Evolutionary conservation across 2,888 invertebrate species (phyloP).

Genomic region (Saturnia pavonia): DNA sequence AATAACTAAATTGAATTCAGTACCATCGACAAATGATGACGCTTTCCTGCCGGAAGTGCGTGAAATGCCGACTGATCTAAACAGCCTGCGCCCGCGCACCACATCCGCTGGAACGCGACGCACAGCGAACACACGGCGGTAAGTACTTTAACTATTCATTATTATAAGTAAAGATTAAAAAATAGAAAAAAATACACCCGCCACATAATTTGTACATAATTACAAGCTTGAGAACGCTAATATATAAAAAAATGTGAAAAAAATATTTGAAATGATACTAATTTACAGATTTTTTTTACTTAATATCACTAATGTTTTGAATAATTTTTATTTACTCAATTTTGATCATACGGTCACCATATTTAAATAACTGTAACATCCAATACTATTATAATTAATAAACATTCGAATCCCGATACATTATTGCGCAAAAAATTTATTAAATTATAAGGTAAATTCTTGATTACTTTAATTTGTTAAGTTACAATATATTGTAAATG

Average conservation of each 20-base stretch:
- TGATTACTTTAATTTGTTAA: background rate
- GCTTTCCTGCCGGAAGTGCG: slow-evolving; percentile 72
- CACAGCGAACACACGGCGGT: slow-evolving; percentile 75
- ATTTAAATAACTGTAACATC: too few relatives aligned
- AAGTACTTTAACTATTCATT: slow-evolving; percentile 28
- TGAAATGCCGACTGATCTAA: slow-evolving; percentile 59
- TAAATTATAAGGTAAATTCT: background rate
- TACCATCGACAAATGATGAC: slow-evolving; percentile 67
- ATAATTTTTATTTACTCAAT: too few relatives aligned
- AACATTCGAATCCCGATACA: too few relatives aligned
- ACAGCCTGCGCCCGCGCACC: slow-evolving; percentile 65
- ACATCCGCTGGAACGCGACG: slow-evolving; percentile 72
- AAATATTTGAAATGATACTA: too few relatives aligned
- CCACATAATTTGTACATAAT: too few relatives aligned
- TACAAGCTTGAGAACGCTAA: background rate
- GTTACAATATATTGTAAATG: background rate
- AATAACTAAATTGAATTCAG: slow-evolving; percentile 33
- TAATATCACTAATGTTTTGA: too few relatives aligned
- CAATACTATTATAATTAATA: too few relatives aligned
- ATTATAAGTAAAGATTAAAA: slow-evolving; percentile 11
- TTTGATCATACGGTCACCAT: too few relatives aligned
- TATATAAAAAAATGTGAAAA: background rate
- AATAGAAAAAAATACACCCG: slow-evolving; percentile 1
- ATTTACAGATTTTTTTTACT: too few relatives aligned
- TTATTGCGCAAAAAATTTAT: too few relatives aligned